Evolutionary conservation across 2,888 invertebrate genomes (phyloP).

Genomic region (Dendrolimus houi): DNA sequence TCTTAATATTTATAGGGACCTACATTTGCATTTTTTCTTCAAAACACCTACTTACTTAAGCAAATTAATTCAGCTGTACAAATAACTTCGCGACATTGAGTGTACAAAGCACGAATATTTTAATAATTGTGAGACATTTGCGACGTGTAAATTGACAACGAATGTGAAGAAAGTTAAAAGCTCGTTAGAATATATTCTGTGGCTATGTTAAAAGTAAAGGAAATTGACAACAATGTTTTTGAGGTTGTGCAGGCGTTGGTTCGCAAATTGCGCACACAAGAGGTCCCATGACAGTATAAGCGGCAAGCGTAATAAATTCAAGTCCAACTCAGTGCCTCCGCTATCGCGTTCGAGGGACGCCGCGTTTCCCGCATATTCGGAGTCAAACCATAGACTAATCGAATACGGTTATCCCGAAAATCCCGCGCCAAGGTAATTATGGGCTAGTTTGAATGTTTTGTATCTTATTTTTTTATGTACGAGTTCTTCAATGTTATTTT

Average conservation of each 20-base stretch:
- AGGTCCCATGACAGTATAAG: constrained; percentile 7
- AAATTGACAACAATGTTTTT: constrained; percentile 3
- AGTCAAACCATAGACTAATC: constrained; percentile 33
- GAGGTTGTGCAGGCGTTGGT: constrained; percentile 8
- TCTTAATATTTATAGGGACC: not conserved
- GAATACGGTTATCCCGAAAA: constrained; percentile 28
- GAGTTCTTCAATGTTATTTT: not conserved
- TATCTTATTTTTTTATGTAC: constrained; percentile 17
- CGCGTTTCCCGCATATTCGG: constrained; percentile 46
- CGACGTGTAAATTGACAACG: no score
- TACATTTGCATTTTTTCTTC: not conserved
- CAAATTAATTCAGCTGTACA: not conserved
- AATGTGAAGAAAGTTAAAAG: no score
- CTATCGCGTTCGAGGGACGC: constrained; percentile 33
- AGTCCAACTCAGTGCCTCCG: constrained; percentile 36
- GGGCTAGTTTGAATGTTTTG: constrained; percentile 13
- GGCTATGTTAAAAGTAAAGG: no score
- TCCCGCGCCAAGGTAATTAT: constrained; percentile 51
- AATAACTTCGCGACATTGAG: not conserved
- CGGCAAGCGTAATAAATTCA: constrained; percentile 3
- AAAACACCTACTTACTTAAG: not conserved
- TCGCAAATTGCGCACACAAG: constrained; percentile 3
- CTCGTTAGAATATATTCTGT: no score
- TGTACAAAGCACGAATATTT: not conserved
- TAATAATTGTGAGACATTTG: no score